Percentiles rank a stretch among this genome's conserved stretches.
Conservation (phyloP, 1,140 invertebrate genomes). For the Drosophila nikananu region DNA sequence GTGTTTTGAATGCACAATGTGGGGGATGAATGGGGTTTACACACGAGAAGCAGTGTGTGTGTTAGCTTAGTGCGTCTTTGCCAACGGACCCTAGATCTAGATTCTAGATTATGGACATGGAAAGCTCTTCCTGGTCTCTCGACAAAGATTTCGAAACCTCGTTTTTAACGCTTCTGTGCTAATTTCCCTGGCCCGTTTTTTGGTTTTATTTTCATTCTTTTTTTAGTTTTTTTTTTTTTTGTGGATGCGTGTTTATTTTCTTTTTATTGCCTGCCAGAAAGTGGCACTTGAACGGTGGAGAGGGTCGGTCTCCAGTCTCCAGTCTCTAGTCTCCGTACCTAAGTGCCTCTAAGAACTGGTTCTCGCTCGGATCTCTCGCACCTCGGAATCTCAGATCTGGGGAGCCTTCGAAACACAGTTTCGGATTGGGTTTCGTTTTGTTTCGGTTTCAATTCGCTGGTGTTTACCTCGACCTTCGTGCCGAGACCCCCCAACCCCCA, state of each 20-base stretch:
- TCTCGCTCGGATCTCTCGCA: constrained; percentile 24
- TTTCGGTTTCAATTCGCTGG: constrained; percentile 28
- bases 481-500: neutral
- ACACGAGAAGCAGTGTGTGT: neutral
- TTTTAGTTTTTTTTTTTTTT: constrained; percentile 11
- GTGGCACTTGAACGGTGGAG: constrained; percentile 40
- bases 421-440: constrained; percentile 36
- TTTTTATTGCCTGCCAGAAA: constrained; percentile 50
- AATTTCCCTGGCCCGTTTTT: constrained; percentile 44
- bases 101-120: constrained; percentile 39
- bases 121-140: constrained; percentile 41
- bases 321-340: constrained; percentile 22
- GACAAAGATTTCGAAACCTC: constrained; percentile 34
- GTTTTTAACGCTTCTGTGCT: constrained; percentile 50
- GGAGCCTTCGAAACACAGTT: constrained; percentile 21
- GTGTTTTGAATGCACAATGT: constrained; percentile 28
- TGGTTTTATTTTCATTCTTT: constrained; percentile 41
- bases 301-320: constrained; percentile 21
- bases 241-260: constrained; percentile 54
- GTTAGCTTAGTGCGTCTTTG: constrained; percentile 8
- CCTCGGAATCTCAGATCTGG: constrained; percentile 14
- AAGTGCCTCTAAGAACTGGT: constrained; percentile 36
- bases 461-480: constrained; percentile 40
- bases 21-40: constrained; percentile 4
- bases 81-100: constrained; percentile 30